These are phyloP conservation scores for Acronicta psi DNA, from an alignment of 2,888 invertebrate genomes.

Conservation along the genomic window DNA sequence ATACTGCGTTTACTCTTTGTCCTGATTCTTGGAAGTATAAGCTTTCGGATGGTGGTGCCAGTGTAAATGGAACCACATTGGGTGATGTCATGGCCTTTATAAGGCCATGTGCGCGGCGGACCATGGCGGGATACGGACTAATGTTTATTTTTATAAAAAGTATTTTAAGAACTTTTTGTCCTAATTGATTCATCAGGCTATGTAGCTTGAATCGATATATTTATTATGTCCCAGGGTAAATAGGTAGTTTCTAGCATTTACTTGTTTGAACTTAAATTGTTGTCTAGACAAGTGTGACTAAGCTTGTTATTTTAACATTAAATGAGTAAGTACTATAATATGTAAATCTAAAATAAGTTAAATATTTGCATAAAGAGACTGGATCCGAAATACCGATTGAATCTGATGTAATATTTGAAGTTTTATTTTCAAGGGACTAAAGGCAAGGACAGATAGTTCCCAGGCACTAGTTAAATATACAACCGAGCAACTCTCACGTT, in stretches of 20 bases:
- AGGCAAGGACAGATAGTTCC: conserved; percentile 37
- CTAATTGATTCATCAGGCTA: conserved; percentile 19
- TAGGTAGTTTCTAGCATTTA: background rate
- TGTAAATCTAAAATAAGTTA: conserved; percentile 12
- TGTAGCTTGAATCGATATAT: conserved; percentile 5
- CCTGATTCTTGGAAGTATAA: conserved; percentile 61
- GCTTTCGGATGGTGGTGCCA: conserved; percentile 50
- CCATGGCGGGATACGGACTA: conserved; percentile 66
- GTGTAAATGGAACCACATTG: conserved; percentile 66
- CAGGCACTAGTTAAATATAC: conserved; percentile 35
- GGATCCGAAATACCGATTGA: conserved; percentile 1
- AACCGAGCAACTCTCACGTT: conserved; percentile 45
- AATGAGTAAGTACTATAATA: conserved; percentile 10
- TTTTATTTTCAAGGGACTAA: conserved; percentile 33
- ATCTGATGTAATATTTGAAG: conserved; percentile 35
- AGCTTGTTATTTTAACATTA: background rate
- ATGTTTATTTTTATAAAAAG: conserved; percentile 54
- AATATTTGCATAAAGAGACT: conserved; percentile 7
- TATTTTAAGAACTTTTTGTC: conserved; percentile 32
- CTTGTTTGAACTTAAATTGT: background rate
- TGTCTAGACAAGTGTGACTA: conserved; percentile 3
- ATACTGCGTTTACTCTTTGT: conserved; percentile 46
- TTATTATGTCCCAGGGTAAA: background rate
- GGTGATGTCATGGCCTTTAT: conserved; percentile 72
- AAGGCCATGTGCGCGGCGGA: conserved; percentile 70